Evolutionary conservation across 1,140 invertebrate species (phyloP), one percentile per base, ranked within the genome.

Genomic region (Zaprionus davidi): DNA sequence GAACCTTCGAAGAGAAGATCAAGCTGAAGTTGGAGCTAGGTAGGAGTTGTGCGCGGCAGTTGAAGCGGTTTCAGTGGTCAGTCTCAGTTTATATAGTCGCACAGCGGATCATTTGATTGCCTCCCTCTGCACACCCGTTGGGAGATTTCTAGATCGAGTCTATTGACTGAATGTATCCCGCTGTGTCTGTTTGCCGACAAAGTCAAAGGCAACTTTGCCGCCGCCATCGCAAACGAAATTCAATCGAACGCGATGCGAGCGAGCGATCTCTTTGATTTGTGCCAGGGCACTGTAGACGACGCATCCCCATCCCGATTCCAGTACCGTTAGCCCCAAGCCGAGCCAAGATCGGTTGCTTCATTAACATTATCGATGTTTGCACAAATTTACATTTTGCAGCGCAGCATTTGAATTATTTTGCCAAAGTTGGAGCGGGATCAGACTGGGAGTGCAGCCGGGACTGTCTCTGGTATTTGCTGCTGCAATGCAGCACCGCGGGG

Each of bases 111-210:
- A 66, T 85, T 84, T 81, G 74, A 85, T 78, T 79, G 78, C 41
- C n/a, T 7, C 41, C 41, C n/a, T 7, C n/a, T 7, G 3, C 17
- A n/a, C 41, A 20, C 53, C 11, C 17, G 41, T 7, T 22, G 9
- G n/a, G 67, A 58, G 64, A 86, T 76, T 72, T 78, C 69, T 66
- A 86, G 76, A 62, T 70, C 62, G 34, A 57, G 68, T 60, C 58
- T 62, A 31, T 74, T 72, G 63, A 51, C 31, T 66, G 55, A 17
- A 44, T 34, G 20, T 62, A 44, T 80, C 81, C 84, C 84, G 84
- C 84, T 88, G 84, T 73, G 71, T 68, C 20, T 88, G 76, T 81
- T 78, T 81, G 85, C 85, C 85, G 85, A 90, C 85, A 88, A 88
- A 88, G 84, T 76, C 84, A 88, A 88, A 90, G 85, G 78, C 72